A percentile compares a stretch with the other conserved stretches of the same genome.
Evolutionary conservation across 2,113 vertebrate species (phyloP).

Genomic region (Formicarius rufipectus): DNA sequence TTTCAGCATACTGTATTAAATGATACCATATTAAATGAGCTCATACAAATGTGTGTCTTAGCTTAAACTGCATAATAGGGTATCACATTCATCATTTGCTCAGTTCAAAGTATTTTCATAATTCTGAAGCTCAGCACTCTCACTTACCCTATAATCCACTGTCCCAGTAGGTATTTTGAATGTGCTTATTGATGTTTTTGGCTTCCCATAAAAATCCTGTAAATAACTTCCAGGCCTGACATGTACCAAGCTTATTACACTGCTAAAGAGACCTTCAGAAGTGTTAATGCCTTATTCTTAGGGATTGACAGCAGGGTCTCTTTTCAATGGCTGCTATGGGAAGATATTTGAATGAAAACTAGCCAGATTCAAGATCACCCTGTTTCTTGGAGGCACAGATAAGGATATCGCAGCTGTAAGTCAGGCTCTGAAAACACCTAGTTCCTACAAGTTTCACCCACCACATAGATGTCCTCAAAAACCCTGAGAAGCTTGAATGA

Average conservation of each 20-base stretch:
- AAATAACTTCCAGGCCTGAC: constrained; percentile 2
- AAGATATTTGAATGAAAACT: not conserved
- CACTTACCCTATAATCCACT: not conserved
- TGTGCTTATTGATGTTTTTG: not conserved
- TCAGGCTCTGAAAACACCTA: not conserved
- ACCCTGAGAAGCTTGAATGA: not conserved
- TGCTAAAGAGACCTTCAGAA: not conserved
- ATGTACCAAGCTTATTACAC: not conserved
- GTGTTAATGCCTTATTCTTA: not conserved
- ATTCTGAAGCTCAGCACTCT: not conserved
- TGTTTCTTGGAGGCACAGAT: not conserved
- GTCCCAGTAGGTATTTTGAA: not conserved
- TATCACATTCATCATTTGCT: not conserved
- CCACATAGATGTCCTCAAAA: not conserved
- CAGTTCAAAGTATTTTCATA: not conserved
- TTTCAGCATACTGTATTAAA: not conserved
- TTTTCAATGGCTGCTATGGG: not conserved
- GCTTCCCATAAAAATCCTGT: not conserved
- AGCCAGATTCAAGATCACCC: not conserved
- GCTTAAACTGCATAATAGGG: not conserved
- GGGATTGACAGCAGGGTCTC: not conserved
- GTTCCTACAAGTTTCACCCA: not conserved
- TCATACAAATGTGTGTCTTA: not conserved
- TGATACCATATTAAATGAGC: not conserved
- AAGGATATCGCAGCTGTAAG: not conserved